These are phyloP conservation scores for Gandaritis pyraliata DNA, from an alignment of 2,888 invertebrate genomes.

Conservation along the genomic window DNA sequence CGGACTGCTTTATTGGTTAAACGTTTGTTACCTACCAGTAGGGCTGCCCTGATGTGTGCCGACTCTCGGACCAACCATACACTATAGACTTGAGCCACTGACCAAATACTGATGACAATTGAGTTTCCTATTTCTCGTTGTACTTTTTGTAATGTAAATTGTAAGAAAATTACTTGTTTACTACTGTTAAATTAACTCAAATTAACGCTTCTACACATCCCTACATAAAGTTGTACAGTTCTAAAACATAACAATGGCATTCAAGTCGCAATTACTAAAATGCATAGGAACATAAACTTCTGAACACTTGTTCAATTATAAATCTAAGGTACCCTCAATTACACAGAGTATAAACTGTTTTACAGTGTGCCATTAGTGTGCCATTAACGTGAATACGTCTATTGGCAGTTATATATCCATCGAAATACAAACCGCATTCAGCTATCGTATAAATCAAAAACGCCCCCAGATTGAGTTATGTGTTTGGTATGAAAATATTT, in stretches of 20 bases:
- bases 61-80: not conserved
- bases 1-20: conserved; percentile 40
- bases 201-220: conserved; percentile 8
- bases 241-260: conserved; percentile 24
- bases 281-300: conserved; percentile 30
- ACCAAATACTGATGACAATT: not conserved
- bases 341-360: conserved; percentile 51
- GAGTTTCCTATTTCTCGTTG: not conserved
- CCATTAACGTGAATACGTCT: conserved; percentile 44
- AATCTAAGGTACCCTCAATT: conserved; percentile 39
- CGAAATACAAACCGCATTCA: conserved; percentile 39
- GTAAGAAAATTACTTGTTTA: too few species aligned
- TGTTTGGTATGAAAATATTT: conserved; percentile 32
- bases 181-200: too few species aligned
- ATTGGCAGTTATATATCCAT: conserved; percentile 52
- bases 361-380: conserved; percentile 49
- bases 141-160: too few species aligned
- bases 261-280: conserved; percentile 22
- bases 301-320: conserved; percentile 36
- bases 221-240: conserved; percentile 16
- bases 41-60: conserved; percentile 23
- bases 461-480: conserved; percentile 41
- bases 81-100: conserved; percentile 1
- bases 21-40: conserved; percentile 27
- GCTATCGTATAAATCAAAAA: conserved; percentile 45